phyloP scores from a whole-genome alignment of 2,888 invertebrate genomes.

The Punctoribates punctum region DNA sequence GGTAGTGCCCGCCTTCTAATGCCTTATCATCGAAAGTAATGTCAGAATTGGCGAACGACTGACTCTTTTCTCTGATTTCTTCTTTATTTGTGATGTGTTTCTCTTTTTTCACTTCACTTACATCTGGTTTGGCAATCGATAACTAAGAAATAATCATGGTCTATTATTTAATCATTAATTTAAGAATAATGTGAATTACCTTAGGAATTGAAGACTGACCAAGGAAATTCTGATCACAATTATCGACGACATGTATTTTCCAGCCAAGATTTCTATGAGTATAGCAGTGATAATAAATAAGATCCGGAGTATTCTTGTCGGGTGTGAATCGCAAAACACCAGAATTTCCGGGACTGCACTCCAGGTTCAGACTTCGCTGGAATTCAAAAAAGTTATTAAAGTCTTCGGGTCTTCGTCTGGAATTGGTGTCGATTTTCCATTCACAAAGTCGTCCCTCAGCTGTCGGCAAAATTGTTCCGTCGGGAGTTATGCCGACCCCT shows the following conservation, averaged over 20 bases:
- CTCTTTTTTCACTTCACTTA: not conserved
- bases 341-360: constrained; percentile 68
- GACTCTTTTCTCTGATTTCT: too few species aligned
- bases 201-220: constrained; percentile 30
- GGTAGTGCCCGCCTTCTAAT: not conserved
- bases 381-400: constrained; percentile 84
- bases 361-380: constrained; percentile 74
- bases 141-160: too few species aligned
- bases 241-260: constrained; percentile 83
- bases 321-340: constrained; percentile 77
- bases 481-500: constrained; percentile 67
- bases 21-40: not conserved
- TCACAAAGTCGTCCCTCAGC: constrained; percentile 79
- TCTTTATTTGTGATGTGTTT: too few species aligned
- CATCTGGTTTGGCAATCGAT: constrained; percentile 26
- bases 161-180: too few species aligned
- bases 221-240: constrained; percentile 45
- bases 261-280: constrained; percentile 87
- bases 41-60: not conserved
- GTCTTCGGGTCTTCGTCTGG: constrained; percentile 64
- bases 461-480: constrained; percentile 67
- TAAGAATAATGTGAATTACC: too few species aligned
- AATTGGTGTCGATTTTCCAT: constrained; percentile 59
- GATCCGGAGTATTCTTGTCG: constrained; percentile 77
- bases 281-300: constrained; percentile 86